A percentile compares a stretch with the other conserved stretches of the same genome.
Evolutionary conservation across 2,113 vertebrate species (phyloP).

Genomic region (Dermatemys mawii): DNA sequence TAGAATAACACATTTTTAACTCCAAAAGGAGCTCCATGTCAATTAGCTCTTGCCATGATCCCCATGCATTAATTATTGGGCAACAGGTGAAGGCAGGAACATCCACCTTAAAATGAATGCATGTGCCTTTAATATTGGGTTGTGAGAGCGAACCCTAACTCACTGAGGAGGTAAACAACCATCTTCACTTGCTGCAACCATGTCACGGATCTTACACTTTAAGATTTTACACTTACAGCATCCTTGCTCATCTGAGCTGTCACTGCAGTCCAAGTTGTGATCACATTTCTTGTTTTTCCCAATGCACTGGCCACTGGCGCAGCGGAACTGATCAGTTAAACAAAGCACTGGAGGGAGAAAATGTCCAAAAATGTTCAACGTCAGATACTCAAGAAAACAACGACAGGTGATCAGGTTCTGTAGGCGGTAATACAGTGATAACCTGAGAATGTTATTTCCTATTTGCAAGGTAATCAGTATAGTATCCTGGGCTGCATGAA

Average conservation of each 20-base stretch:
- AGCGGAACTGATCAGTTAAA: slow-evolving; percentile 91
- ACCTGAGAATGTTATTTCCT: neutral
- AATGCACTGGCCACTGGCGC: slow-evolving; percentile 92
- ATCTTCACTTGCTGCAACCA: neutral
- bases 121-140: neutral
- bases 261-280: slow-evolving; percentile 92
- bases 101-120: slow-evolving; percentile 10
- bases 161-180: neutral
- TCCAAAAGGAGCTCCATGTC: neutral
- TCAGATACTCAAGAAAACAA: neutral
- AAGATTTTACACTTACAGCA: slow-evolving; percentile 89
- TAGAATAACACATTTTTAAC: neutral
- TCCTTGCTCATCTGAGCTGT: slow-evolving; percentile 93
- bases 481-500: neutral
- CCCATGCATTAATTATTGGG: neutral
- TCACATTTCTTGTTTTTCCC: slow-evolving; percentile 97
- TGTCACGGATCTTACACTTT: neutral
- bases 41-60: neutral
- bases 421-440: neutral
- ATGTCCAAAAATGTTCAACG: neutral
- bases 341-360: slow-evolving; percentile 84
- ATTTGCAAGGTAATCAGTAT: neutral
- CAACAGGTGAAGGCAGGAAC: neutral
- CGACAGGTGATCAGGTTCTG: neutral
- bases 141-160: neutral